A percentile compares a stretch with the other conserved stretches of the same genome.
Conservation (phyloP, 2,113 vertebrate species). For the Rhabdomys dilectus region DNA sequence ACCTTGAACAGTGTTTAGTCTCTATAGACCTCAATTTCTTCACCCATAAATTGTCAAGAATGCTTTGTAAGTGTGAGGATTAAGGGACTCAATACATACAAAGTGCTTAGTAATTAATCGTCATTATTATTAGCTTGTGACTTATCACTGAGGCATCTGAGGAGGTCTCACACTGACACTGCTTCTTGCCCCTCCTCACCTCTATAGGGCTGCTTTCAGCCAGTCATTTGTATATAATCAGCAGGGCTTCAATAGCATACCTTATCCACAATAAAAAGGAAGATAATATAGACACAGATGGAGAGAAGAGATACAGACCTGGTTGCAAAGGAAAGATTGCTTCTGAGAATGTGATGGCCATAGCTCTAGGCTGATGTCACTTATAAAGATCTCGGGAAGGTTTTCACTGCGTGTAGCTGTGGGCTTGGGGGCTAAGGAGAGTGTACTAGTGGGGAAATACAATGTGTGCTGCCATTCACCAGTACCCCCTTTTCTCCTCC, state of each 20-base stretch:
- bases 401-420: background rate
- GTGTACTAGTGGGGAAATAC: background rate
- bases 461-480: background rate
- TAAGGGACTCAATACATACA: slow-evolving; percentile 32
- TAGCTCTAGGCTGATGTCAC: background rate
- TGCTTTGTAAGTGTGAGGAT: background rate
- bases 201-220: background rate
- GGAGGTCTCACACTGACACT: background rate
- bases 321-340: background rate
- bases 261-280: background rate
- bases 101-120: slow-evolving; percentile 2
- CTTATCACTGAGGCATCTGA: background rate
- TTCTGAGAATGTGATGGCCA: background rate
- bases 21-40: background rate
- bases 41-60: background rate
- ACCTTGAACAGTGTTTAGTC: slow-evolving; percentile 25
- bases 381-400: background rate
- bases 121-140: background rate
- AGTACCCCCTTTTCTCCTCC: background rate
- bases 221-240: slow-evolving; percentile 9
- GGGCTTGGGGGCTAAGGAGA: background rate
- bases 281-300: background rate
- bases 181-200: background rate
- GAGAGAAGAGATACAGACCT: background rate
- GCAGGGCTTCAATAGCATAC: background rate